A percentile compares a stretch with the other conserved stretches of the same genome.
Conservation (phyloP, 1,140 invertebrate genomes). For the Habropoda laboriosa region DNA sequence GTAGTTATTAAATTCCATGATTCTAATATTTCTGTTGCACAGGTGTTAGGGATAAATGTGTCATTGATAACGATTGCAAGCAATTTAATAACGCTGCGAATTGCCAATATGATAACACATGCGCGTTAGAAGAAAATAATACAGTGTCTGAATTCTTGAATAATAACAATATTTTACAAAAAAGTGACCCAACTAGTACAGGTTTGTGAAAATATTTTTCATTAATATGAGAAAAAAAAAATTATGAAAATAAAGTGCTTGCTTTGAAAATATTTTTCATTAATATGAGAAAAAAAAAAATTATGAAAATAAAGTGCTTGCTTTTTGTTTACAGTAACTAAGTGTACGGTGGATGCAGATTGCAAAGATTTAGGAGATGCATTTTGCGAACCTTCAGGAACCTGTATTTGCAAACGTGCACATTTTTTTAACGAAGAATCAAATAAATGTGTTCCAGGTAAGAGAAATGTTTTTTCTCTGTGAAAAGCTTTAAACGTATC, state of each 20-base stretch:
- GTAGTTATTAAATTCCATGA: neutral
- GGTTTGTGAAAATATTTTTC: conserved; percentile 7
- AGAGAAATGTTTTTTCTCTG: neutral
- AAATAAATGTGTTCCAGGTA: conserved; percentile 65
- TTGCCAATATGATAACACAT: conserved; percentile 37
- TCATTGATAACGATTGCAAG: conserved; percentile 66
- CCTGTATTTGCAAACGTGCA: conserved; percentile 65
- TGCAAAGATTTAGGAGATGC: conserved; percentile 45
- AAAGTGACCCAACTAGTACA: neutral
- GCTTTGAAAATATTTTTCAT: neutral
- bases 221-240: no score
- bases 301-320: no score
- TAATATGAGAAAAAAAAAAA: neutral
- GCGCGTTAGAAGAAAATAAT: neutral
- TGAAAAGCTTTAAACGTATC: neutral
- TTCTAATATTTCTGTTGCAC: conserved; percentile 9
- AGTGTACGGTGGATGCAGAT: conserved; percentile 46
- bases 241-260: no score
- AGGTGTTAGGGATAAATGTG: conserved; percentile 64
- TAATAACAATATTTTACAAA: neutral
- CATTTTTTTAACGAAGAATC: conserved; percentile 32
- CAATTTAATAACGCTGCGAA: conserved; percentile 36
- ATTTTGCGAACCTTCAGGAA: conserved; percentile 36
- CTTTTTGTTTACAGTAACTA: neutral
- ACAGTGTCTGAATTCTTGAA: no score